These are phyloP conservation scores for Eumaeus atala DNA, from an alignment of 1,140 invertebrate species.

Conservation along the genomic window DNA sequence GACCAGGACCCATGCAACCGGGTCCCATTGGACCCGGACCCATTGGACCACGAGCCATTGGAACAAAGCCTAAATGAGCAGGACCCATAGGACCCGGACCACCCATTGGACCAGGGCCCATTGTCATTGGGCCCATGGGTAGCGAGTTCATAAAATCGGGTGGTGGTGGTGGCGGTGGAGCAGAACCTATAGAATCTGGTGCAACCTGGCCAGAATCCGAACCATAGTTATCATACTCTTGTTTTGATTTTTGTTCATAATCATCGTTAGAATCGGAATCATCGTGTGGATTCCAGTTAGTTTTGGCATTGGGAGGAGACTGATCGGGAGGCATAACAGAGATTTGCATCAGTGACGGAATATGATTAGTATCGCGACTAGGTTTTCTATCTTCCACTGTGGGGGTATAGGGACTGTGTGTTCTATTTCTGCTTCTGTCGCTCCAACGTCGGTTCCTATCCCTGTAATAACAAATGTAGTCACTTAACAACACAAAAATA, in stretches of 20 bases:
- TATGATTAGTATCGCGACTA: slow-evolving; percentile 34
- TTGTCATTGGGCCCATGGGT: neutral
- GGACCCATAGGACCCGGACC: neutral
- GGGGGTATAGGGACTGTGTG: slow-evolving; percentile 52
- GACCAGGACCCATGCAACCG: slow-evolving; percentile 25
- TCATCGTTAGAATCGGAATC: slow-evolving; percentile 37
- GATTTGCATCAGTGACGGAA: slow-evolving; percentile 58
- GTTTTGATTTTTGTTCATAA: slow-evolving; percentile 21
- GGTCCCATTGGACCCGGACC: slow-evolving; percentile 16
- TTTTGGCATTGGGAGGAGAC: slow-evolving; percentile 28
- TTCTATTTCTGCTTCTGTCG: slow-evolving; percentile 42
- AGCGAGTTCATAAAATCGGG: neutral
- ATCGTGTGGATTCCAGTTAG: slow-evolving; percentile 31
- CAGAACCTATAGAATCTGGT: neutral
- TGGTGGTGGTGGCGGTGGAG: slow-evolving; percentile 13
- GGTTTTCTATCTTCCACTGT: slow-evolving; percentile 52
- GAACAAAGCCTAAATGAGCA: neutral
- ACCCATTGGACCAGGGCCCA: neutral
- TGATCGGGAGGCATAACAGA: slow-evolving; percentile 41
- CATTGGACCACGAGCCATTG: slow-evolving; percentile 21
- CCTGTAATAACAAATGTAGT: slow-evolving; percentile 29
- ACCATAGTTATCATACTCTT: slow-evolving; percentile 9
- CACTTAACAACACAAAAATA: too few relatives aligned
- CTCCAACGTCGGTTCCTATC: slow-evolving; percentile 48
- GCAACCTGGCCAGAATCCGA: slow-evolving; percentile 9